A percentile compares a stretch with the other conserved stretches of the same genome.
Evolutionary conservation across 2,888 invertebrate genomes (phyloP).

Genomic region (Sympetrum striolatum): DNA sequence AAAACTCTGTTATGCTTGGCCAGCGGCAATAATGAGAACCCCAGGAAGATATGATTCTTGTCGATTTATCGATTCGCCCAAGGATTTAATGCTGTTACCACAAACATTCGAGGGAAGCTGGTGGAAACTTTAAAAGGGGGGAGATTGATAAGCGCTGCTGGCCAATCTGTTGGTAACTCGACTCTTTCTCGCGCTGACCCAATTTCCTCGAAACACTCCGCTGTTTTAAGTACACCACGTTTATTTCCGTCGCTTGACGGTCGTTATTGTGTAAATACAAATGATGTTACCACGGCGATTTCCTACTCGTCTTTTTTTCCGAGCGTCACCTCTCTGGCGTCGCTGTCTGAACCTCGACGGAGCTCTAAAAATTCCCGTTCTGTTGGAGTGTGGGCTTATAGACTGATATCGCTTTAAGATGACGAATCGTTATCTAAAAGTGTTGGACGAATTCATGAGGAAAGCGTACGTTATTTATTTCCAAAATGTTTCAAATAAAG

Average conservation of each 20-base stretch:
- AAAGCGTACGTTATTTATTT: too few relatives aligned
- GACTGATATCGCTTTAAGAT: too few relatives aligned
- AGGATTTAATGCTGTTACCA: neutral
- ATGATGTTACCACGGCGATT: too few relatives aligned
- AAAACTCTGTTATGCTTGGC: neutral
- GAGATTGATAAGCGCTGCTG: neutral
- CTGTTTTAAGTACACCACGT: neutral
- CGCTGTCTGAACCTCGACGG: too few relatives aligned
- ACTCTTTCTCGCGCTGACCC: neutral
- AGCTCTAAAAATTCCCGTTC: too few relatives aligned
- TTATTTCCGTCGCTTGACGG: neutral
- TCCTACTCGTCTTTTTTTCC: too few relatives aligned
- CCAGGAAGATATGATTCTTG: neutral
- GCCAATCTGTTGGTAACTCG: neutral
- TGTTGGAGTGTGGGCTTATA: too few relatives aligned
- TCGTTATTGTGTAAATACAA: too few relatives aligned
- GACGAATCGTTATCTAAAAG: too few relatives aligned
- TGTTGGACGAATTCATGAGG: too few relatives aligned
- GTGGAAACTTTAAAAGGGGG: neutral
- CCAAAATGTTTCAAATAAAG: too few relatives aligned
- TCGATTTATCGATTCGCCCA: neutral
- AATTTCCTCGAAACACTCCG: neutral
- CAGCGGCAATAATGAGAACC: neutral
- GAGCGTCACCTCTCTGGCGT: too few relatives aligned
- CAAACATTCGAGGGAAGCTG: neutral